Conservation (phyloP, 2,888 invertebrate species). For the Rotaria magnacalcarata region DNA sequence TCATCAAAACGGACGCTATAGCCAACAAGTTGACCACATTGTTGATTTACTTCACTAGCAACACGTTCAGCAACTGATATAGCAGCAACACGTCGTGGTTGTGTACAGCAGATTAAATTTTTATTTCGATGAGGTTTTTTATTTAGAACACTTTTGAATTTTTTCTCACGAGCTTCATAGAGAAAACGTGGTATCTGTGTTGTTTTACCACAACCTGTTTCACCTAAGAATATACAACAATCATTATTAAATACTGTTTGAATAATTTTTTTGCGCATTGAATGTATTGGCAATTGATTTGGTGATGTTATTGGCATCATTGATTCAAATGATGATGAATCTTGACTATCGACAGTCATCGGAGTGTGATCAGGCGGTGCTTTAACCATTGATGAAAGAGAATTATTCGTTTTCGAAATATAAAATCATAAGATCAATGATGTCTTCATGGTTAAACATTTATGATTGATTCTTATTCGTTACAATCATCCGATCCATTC, state of each 20-base stretch:
- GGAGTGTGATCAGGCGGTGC: neutral
- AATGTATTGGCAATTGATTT: slow-evolving; percentile 42
- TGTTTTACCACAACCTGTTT: slow-evolving; percentile 94
- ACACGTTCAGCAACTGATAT: slow-evolving; percentile 62
- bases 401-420: neutral
- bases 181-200: slow-evolving; percentile 79
- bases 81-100: slow-evolving; percentile 61
- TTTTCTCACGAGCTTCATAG: slow-evolving; percentile 24
- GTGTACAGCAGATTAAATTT: slow-evolving; percentile 66
- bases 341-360: neutral
- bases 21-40: slow-evolving; percentile 62
- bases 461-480: neutral
- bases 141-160: slow-evolving; percentile 61
- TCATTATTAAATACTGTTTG: slow-evolving; percentile 38
- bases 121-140: slow-evolving; percentile 69
- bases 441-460: neutral
- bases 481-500: neutral
- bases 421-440: neutral
- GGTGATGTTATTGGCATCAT: slow-evolving; percentile 26
- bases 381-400: neutral
- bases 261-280: slow-evolving; percentile 37
- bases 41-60: slow-evolving; percentile 61
- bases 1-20: slow-evolving; percentile 81
- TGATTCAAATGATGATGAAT: neutral
- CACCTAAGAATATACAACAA: slow-evolving; percentile 64